A percentile compares a stretch with the other conserved stretches of the same genome.
Evolutionary conservation across 2,113 vertebrate genomes (phyloP).

Genomic region (Poecile atricapillus): DNA sequence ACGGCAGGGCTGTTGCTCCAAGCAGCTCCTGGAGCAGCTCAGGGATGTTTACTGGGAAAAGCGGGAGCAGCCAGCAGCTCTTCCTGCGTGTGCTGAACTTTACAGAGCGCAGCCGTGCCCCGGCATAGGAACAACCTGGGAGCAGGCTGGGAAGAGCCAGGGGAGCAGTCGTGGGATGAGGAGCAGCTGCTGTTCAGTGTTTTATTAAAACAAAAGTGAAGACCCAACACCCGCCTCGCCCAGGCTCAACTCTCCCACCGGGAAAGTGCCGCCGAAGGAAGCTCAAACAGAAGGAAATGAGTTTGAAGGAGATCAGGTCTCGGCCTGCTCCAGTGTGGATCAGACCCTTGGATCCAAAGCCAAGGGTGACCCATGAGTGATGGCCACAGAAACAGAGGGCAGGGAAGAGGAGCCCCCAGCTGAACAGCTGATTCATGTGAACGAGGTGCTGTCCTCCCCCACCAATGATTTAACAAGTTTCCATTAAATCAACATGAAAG

Average conservation of each 20-base stretch:
- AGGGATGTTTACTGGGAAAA: background rate
- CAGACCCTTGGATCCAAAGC: background rate
- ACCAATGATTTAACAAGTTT: fast-evolving
- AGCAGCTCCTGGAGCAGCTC: background rate
- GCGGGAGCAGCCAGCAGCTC: background rate
- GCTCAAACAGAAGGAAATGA: background rate
- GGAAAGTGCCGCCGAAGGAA: background rate
- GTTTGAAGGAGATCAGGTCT: background rate
- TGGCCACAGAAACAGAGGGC: background rate
- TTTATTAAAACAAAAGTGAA: slow-evolving; percentile 12
- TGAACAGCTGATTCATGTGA: fast-evolving
- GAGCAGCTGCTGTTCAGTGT: background rate
- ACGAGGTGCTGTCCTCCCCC: background rate
- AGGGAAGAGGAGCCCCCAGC: background rate
- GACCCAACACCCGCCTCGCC: background rate
- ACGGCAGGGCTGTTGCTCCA: fast-evolving
- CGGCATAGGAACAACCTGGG: background rate
- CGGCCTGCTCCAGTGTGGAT: fast-evolving
- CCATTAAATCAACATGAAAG: background rate
- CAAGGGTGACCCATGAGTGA: background rate
- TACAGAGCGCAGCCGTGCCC: slow-evolving; percentile 23
- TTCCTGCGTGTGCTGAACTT: slow-evolving; percentile 10
- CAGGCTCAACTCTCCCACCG: background rate
- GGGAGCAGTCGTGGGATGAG: background rate
- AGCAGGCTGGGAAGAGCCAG: background rate